A percentile compares a stretch with the other conserved stretches of the same genome.
Conservation (phyloP, 1,140 invertebrate genomes). For the Sinella curviseta region DNA sequence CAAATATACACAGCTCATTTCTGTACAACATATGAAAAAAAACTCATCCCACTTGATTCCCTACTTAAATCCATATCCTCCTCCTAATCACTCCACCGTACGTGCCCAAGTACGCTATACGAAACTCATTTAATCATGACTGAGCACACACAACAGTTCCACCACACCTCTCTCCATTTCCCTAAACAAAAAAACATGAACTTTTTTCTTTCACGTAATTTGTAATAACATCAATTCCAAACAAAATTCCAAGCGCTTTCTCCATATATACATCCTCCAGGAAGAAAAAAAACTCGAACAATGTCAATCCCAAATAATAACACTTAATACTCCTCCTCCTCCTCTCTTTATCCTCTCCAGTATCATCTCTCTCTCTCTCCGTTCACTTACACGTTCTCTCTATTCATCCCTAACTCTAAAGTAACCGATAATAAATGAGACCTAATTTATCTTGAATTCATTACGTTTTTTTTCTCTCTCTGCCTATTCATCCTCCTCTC, state of each 20-base stretch:
- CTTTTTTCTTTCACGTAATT: constrained; percentile 1
- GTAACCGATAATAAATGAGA: constrained; percentile 26
- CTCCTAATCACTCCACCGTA: neutral
- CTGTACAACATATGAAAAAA: neutral
- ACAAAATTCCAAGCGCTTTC: neutral
- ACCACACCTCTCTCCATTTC: neutral
- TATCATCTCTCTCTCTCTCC: neutral
- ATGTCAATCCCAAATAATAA: neutral
- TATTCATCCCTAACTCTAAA: constrained; percentile 8
- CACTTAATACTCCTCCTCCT: neutral
- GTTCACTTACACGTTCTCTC: neutral
- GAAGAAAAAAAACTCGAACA: too few relatives aligned
- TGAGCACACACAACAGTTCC: neutral
- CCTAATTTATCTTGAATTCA: constrained; percentile 25
- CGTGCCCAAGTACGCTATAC: neutral
- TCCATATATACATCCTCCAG: neutral
- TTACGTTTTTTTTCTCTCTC: constrained; percentile 8
- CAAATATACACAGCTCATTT: too few relatives aligned
- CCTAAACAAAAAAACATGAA: neutral
- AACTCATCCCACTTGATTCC: neutral
- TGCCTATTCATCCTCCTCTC: neutral
- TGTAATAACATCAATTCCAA: constrained; percentile 14
- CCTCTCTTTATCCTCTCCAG: neutral
- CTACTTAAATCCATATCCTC: neutral
- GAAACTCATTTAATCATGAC: neutral